Evolutionary conservation across 1,140 invertebrate species (phyloP).

Genomic region (Drosophila pseudoobscura): DNA sequence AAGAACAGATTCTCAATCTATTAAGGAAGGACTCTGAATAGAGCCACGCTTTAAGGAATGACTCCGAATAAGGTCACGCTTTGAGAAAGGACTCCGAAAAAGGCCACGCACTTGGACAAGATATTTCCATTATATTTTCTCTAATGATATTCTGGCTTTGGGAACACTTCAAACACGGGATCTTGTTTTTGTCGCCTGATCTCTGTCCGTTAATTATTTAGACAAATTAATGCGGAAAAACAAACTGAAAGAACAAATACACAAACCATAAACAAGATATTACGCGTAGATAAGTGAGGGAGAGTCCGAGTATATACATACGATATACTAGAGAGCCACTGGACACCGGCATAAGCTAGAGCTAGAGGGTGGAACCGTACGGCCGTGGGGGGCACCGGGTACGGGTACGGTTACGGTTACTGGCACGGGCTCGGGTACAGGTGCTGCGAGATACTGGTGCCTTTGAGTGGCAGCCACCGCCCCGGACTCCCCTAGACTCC

Average conservation of each 20-base stretch:
- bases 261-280: conserved; percentile 9
- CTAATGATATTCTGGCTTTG: too few species aligned
- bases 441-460: not conserved
- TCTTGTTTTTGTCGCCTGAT: conserved; percentile 15
- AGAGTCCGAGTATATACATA: conserved; percentile 5
- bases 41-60: too few species aligned
- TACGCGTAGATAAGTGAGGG: conserved; percentile 14
- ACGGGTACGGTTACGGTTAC: too few species aligned
- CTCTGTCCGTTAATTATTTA: conserved; percentile 43
- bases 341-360: conserved; percentile 3
- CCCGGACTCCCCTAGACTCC: not conserved
- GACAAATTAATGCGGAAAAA: conserved; percentile 20
- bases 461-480: conserved; percentile 3
- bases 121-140: too few species aligned
- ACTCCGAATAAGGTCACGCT: too few species aligned
- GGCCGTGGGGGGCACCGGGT: not conserved
- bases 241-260: conserved; percentile 11
- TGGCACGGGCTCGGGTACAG: not conserved
- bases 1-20: too few species aligned
- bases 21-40: too few species aligned
- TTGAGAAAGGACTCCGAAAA: too few species aligned
- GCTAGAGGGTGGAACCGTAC: too few species aligned
- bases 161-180: conserved; percentile 7
- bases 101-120: too few species aligned
- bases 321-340: not conserved